Conservation (phyloP, 2,113 vertebrate species). For the Callaeas wilsoni region DNA sequence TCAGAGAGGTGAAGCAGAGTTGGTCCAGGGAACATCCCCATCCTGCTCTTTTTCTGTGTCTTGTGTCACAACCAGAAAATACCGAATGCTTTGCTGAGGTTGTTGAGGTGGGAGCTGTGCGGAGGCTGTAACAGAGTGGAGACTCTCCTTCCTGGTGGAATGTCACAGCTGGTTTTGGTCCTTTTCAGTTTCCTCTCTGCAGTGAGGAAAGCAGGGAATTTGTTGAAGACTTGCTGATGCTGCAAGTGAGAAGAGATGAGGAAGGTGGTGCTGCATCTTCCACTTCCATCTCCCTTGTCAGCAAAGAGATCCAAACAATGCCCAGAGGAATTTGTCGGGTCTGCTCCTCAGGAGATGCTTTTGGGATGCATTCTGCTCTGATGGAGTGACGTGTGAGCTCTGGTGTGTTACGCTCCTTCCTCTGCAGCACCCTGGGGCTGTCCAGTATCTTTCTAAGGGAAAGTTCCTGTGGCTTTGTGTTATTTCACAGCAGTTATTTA, state of each 20-base stretch:
- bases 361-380: not conserved
- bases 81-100: not conserved
- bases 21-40: not conserved
- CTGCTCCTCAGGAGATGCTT: not conserved
- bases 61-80: not conserved
- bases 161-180: not conserved
- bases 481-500: not conserved
- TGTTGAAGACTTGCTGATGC: not conserved
- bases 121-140: not conserved
- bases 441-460: not conserved
- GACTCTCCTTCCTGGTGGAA: not conserved
- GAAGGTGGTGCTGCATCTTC: not conserved
- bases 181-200: not conserved
- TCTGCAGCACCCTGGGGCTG: not conserved
- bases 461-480: not conserved
- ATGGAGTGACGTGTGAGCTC: fast-evolving
- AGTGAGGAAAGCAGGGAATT: not conserved
- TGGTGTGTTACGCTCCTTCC: not conserved
- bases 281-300: not conserved
- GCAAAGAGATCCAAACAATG: not conserved
- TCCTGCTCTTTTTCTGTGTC: not conserved
- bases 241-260: not conserved
- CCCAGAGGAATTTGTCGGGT: not conserved
- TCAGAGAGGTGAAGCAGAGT: not conserved
- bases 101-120: not conserved